These are phyloP conservation scores for Onychorhynchus coronatus DNA, from an alignment of 2,113 vertebrate species.

Conservation along the genomic window DNA sequence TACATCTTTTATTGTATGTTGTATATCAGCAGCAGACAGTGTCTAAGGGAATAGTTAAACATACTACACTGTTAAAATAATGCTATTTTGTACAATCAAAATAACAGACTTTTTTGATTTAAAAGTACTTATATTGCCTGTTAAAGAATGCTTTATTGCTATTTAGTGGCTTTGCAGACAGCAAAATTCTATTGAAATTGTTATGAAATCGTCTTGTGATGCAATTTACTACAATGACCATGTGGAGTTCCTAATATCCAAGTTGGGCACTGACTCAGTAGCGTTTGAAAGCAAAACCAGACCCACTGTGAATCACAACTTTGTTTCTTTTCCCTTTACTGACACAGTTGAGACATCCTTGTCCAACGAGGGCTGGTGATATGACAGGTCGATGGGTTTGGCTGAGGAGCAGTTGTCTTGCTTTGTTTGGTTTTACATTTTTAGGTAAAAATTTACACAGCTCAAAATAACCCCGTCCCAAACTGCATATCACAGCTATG, in stretches of 20 bases:
- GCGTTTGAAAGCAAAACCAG: neutral
- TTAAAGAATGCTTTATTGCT: neutral
- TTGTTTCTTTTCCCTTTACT: neutral
- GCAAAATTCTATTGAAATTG: constrained; percentile 37
- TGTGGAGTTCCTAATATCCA: neutral
- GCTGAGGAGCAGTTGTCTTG: neutral
- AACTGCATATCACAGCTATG: neutral
- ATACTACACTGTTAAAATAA: neutral
- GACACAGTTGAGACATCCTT: neutral
- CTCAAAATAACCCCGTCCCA: neutral
- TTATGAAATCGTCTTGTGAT: constrained; percentile 25
- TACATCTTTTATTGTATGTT: accelerated
- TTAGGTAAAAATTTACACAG: neutral
- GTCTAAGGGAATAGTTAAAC: neutral
- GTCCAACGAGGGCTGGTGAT: neutral
- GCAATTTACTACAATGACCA: neutral
- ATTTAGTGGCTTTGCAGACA: constrained; percentile 13
- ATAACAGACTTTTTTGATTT: neutral
- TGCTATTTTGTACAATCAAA: neutral
- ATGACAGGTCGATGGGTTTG: neutral
- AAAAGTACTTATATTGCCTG: neutral
- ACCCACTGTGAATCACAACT: neutral
- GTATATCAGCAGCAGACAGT: neutral
- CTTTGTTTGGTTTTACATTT: neutral
- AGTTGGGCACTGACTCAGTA: neutral